Base-by-base conservation (phyloP, 2,113 vertebrate genomes). In the Spea multiplicata region DNA sequence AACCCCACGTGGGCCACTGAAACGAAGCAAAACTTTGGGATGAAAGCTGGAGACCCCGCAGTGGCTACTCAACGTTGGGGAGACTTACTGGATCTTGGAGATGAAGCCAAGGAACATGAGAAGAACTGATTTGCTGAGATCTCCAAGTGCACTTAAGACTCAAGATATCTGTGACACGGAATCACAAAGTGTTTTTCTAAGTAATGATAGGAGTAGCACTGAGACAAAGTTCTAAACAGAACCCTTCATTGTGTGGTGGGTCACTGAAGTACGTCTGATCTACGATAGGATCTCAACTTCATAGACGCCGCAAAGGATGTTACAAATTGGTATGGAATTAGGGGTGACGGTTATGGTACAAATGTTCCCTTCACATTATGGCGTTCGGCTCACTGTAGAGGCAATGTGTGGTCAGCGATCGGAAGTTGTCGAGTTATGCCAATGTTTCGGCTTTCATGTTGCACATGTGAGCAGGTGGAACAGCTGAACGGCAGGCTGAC, bases 401-500 rank as follows among this genome's bases (percentile, higher is more conserved):
- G 48, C 70, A 69, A 71, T 46, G 49, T 67, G 44, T 57, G 55
- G 57, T 57, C 48, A 5, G n/a, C 8, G 16, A 50, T 10, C 52
- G 53, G 75, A 69, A 76, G 75, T 76, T 16, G n/a, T 67, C 10
- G 10, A n/a, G 75, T 52, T 65, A 61, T 30, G 17, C 14, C n/a
- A 48, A 30, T 8, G 46, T 66, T 52, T 72, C 47, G 52, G 16
- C 13, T 13, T 65, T 62, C 52, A 73, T 30, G n/a, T 59, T 47
- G 50, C 50, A 68, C 70, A 80, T 45, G 46, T 30, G 64, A 64
- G 77, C 77, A 80, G 77, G 77, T 80, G 77, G 70, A 57, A 80
- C 77, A 80, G 77, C 77, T 80, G 77, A 55, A 9, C 3, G n/a
- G 45, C 49, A 57, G 52, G 44, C 44, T 46, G 48, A 48, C 30